Base-by-base conservation (phyloP, 2,797 vertebrate species). In the Caiman crocodilus region DNA sequence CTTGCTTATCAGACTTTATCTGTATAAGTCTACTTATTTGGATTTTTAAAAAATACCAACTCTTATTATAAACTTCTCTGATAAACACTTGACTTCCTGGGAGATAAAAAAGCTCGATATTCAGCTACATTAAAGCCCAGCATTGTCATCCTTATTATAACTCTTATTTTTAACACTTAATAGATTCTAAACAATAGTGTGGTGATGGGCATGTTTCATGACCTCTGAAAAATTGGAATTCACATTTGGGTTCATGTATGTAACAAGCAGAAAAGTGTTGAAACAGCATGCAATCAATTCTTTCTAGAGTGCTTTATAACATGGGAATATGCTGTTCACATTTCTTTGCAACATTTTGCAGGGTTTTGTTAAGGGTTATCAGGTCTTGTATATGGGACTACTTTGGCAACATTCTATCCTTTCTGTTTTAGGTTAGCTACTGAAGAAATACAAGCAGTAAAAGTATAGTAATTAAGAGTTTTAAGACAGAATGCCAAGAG, bases 41-140 rank as follows among this genome's bases (percentile, higher is more conserved):
- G 81, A 76, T 67, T 89, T 94, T 50, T 42, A 50, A 84, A 91
- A 80, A 84, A 61, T 57, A 79, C 14, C 59, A 17, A 9, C 5
- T 26, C 28, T 91, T 18, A 18, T 84, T 32, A 17, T 11, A 30
- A 90, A 14, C 69, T 57, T 14, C 26, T 82, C 77, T 86, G 59
- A 78, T 92, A 90, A 84, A 63, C 20, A n/a, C 87, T 69, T 90
- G 76, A 16, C 55, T 74, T 80, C 60, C 26, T 65, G 77, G 89
- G 90, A 81, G 15, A 30, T 90, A 58, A 23, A 90, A 63, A 83
- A 63, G 64, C 42, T 82, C 88, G 55, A 7, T 74, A 90, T 89
- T 60, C 21, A 79, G 60, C 8, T 61, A 6, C 2, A 1, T 93
- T 88, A 90, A 85, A 92, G 23, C 76, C 57, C 32, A 63, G 3